Evolutionary conservation across 1,140 invertebrate genomes (phyloP).

Genomic region (Aporrectodea caliginosa): DNA sequence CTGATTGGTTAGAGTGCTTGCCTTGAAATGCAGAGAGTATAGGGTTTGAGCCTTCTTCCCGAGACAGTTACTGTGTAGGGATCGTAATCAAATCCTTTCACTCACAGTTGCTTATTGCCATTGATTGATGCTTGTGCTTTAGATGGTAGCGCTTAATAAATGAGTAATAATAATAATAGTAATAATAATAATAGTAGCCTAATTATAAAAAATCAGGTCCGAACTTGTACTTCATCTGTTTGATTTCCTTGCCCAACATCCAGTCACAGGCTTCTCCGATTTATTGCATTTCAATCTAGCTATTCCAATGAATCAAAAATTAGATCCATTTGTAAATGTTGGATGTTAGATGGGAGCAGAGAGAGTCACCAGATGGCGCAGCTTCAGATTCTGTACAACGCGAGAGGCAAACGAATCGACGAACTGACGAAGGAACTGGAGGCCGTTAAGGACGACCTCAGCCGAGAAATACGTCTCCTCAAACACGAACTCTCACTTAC

Average conservation of each 20-base stretch:
- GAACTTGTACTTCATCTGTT: neutral
- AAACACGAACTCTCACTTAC: neutral
- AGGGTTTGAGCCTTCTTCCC: neutral
- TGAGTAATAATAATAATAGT: slow-evolving; percentile 1
- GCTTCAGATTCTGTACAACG: neutral
- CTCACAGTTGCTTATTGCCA: too few species aligned
- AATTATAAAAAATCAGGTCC: neutral
- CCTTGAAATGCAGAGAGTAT: neutral
- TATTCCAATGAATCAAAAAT: too few species aligned
- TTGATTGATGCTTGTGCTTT: neutral
- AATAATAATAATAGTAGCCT: neutral
- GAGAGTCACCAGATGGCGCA: neutral
- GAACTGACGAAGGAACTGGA: neutral
- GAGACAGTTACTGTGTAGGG: neutral
- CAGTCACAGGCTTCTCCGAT: too few species aligned
- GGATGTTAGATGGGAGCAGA: neutral
- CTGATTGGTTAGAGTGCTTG: neutral
- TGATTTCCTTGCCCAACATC: too few species aligned
- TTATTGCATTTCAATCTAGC: too few species aligned
- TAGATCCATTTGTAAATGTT: too few species aligned
- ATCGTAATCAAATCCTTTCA: too few species aligned
- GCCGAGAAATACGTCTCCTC: neutral
- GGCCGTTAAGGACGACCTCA: neutral
- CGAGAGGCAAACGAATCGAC: neutral
- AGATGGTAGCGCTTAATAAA: neutral